Evolutionary conservation across 2,888 invertebrate species (phyloP).

Genomic region (Tipula vernalis): DNA sequence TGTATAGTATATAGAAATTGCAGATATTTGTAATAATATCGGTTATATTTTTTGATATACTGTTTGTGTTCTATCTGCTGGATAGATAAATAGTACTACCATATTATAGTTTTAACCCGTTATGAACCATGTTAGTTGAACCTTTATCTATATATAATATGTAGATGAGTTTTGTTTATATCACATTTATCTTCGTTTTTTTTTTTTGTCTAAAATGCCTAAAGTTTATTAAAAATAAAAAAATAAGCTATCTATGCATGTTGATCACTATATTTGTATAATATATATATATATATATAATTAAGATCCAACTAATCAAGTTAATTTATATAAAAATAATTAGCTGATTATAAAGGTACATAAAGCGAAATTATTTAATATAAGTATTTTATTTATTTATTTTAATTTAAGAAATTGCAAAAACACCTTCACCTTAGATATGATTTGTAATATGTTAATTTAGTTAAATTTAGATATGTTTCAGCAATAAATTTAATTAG

Average conservation of each 20-base stretch:
- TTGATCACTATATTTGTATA: not conserved
- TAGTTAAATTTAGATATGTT: not conserved
- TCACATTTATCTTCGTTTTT: not conserved
- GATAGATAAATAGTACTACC: not conserved
- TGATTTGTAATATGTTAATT: not conserved
- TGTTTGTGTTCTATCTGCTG: not conserved
- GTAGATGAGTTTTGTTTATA: not conserved
- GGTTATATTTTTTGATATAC: not conserved
- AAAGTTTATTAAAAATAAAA: not conserved
- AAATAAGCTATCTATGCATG: not conserved
- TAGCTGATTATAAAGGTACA: not conserved
- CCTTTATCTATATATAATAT: not conserved
- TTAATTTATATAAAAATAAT: not conserved
- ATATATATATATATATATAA: not conserved
- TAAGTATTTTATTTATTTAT: not conserved
- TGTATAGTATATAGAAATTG: not conserved
- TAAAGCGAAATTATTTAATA: not conserved
- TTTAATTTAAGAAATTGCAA: slow-evolving; percentile 4
- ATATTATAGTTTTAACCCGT: not conserved
- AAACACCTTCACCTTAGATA: not conserved
- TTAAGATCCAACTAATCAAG: not conserved
- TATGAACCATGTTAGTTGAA: not conserved
- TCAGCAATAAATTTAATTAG: not conserved
- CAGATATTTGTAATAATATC: not conserved
- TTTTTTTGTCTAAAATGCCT: not conserved